Evolutionary conservation across 1,140 invertebrate species (phyloP), one percentile per base, ranked within the genome.

Genomic region (Schlechtendalia chinensis): DNA sequence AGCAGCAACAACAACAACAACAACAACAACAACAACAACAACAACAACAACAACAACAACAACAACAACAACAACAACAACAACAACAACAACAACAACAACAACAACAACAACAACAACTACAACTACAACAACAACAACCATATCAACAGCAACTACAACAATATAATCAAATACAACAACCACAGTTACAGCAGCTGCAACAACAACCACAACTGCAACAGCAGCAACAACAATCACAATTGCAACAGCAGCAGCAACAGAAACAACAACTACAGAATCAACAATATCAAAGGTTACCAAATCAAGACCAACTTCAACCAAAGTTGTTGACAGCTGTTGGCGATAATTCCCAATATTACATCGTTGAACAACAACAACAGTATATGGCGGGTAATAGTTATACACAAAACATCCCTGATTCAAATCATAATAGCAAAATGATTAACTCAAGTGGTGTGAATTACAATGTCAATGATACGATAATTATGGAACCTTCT

Each of bases 401-500:
- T 50, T 50, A 50, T 12, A 50, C 47, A 12, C 47, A 50, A 14
- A 50, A 50, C 47, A 10, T 14, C 1, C 14, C 47, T 12, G 14
- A 10, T 12, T 50, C 14, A 12, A 39, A 8, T 39, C 32, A 4
- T 8, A 50, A 1, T 50, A 12, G 47, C 14, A 50, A 14, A 50
- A 50, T 1, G 47, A 14, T 50, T 1, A 50, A 10, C 1, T 50
- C 47, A 50, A 14, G 8, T 50, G 47, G 47, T 1, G 14, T 14
- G 14, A 50, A 50, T 6, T 50, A 50, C 14, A 50, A 50, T 50
- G 1, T 50, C 1, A 50, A 50, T 11, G 47, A 50, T 12, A 17
- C 39, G 81, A 39, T 69, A 79, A 17, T 74, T 59, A 61, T 80
- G 77, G 56, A 72, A 69, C n/a, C 81, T 81, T n/a, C 79, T 77